Evolutionary conservation across 2,888 invertebrate species (phyloP).

Genomic region (Dromius quadrimaculatus): DNA sequence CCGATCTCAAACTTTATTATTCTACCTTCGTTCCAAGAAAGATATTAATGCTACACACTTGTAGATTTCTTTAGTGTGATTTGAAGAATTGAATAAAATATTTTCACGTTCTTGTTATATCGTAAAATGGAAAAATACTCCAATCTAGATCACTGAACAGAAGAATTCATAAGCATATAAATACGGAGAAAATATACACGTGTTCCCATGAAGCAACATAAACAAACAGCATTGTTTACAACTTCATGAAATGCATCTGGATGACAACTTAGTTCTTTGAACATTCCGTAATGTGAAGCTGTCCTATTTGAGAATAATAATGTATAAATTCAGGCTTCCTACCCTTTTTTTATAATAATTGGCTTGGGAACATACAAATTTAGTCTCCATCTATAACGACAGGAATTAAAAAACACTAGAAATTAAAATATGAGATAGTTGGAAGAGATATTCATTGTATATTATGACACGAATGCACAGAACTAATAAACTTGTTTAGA

Average conservation of each 20-base stretch:
- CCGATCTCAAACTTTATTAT: slow-evolving; percentile 10
- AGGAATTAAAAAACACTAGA: too few relatives aligned
- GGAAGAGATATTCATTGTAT: too few relatives aligned
- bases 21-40: neutral
- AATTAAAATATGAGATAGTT: too few relatives aligned
- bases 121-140: slow-evolving; percentile 5
- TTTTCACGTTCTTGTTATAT: slow-evolving; percentile 29
- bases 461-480: too few relatives aligned
- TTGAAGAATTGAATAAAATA: slow-evolving; percentile 14
- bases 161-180: slow-evolving; percentile 34
- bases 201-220: slow-evolving; percentile 32
- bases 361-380: too few relatives aligned
- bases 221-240: slow-evolving; percentile 25
- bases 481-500: too few relatives aligned
- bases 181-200: slow-evolving; percentile 25
- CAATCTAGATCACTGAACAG: slow-evolving; percentile 35
- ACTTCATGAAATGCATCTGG: neutral
- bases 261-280: too few relatives aligned
- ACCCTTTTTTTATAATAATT: too few relatives aligned
- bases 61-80: slow-evolving; percentile 20
- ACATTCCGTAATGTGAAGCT: too few relatives aligned
- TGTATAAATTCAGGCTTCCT: too few relatives aligned
- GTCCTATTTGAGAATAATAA: too few relatives aligned
- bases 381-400: too few relatives aligned
- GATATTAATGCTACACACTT: slow-evolving; percentile 6